Evolutionary conservation across 1,140 invertebrate species (phyloP).

Genomic region (Diplogasteroides magnus): DNA sequence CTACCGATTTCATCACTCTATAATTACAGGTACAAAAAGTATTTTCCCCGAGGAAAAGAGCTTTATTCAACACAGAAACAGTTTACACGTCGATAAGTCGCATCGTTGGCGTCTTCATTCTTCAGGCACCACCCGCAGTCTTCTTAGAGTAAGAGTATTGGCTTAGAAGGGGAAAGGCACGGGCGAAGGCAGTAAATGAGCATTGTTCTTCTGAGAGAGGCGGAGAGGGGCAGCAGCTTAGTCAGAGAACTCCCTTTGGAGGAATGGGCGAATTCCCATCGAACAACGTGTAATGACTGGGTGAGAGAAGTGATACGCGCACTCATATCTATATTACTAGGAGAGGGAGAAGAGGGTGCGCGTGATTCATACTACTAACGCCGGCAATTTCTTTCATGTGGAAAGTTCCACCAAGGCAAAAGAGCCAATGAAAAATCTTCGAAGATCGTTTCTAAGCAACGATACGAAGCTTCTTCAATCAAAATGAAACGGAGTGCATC

Average conservation of each 20-base stretch:
- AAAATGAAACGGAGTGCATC: no score
- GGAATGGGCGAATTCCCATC: no score
- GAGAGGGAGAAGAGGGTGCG: not conserved
- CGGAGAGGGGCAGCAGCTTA: not conserved
- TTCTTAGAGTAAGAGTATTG: no score
- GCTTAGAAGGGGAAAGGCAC: not conserved
- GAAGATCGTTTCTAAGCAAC: no score
- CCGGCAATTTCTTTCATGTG: not conserved
- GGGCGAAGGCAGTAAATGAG: not conserved
- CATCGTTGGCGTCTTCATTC: not conserved
- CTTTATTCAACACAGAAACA: not conserved
- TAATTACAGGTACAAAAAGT: no score
- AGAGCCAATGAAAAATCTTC: no score
- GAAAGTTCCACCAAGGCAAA: not conserved
- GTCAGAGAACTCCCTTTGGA: no score
- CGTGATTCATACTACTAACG: not conserved
- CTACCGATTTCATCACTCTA: not conserved
- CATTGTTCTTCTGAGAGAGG: not conserved
- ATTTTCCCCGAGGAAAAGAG: no score
- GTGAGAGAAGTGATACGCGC: not conserved
- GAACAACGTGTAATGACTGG: not conserved
- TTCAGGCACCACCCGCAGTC: no score
- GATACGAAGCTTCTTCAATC: no score
- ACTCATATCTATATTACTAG: not conserved
- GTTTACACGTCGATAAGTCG: not conserved